Base-by-base conservation (phyloP, 92 coral and sea anemone species). In the Phenganax subtilis region DNA sequence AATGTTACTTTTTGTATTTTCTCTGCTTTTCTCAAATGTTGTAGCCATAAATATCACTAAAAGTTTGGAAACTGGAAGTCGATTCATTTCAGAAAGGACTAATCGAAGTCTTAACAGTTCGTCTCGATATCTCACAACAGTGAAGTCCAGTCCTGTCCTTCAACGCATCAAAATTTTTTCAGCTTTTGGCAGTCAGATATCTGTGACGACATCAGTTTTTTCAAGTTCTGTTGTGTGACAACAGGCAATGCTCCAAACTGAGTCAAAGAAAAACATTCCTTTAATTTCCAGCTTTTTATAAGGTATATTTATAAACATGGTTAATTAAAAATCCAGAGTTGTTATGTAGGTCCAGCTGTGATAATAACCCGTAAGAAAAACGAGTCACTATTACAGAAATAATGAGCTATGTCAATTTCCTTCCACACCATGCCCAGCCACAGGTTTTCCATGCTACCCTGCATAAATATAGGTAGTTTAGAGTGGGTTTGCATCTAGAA, bases 261-360 rank as follows among this genome's bases (percentile, higher is more conserved):
- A 64, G 1, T 12, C 29, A 0, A 30, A 37, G 54, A 17, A 37
- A 30, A 52, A n/a, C 16, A n/a, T 2, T 28, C 53, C 53, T 37
- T 68, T 20, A 20, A 20, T 20, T 37, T 68, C 16, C 73, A 30
- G 12, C 73, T 53, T 68, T 68, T 68, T 37, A 68, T 68, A 68
- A 37, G 54, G 73, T 68, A 68, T 0, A 37, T n/a, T n/a, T n/a
- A n/a, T 68, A 68, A 37, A 1, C 47, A 4, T 68, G 7, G 30
- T 30, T 3, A 28, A 68, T 12, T 8, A 37, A 37, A 37, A 1
- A 37, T 37, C 2, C 5, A 5, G 47, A 37, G 5, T 37, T 37
- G 3, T 37, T 5, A 37, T 20, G 25, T 20, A 20, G 25, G 47
- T 5, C 47, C 47, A 37, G 47, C 47, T 37, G 47, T 37, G 47